phyloP scores from a whole-genome alignment of 2,113 vertebrate genomes.

The Gallinago jamesoni region DNA sequence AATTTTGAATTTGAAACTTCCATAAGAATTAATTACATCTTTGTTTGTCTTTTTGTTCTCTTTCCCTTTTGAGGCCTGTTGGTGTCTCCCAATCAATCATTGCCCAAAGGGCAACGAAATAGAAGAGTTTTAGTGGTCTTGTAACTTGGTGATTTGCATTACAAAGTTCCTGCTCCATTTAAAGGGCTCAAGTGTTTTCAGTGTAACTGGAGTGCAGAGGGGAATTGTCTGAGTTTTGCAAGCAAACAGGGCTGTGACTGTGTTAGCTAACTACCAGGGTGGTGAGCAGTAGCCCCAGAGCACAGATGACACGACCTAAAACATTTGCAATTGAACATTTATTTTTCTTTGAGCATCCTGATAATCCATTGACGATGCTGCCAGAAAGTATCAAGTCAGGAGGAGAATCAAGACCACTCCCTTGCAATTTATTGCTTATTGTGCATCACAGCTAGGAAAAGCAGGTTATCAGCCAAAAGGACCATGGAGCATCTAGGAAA shows the following conservation, averaged over 20 bases:
- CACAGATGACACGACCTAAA: background rate
- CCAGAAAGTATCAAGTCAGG: background rate
- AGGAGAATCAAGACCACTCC: background rate
- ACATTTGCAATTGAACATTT: background rate
- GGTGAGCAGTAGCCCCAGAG: background rate
- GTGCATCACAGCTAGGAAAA: background rate
- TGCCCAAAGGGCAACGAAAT: background rate
- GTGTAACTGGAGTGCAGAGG: background rate
- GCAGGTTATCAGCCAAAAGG: background rate
- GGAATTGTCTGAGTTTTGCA: background rate
- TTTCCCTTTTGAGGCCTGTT: background rate
- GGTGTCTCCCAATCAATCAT: background rate
- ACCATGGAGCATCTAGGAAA: background rate
- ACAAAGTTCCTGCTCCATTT: background rate
- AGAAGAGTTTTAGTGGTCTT: background rate
- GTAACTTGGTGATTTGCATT: background rate
- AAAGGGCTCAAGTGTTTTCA: background rate
- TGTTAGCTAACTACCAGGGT: background rate
- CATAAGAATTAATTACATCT: background rate
- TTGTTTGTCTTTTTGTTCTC: background rate
- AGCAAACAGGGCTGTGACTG: background rate
- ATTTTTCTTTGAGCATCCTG: background rate
- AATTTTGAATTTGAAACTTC: background rate
- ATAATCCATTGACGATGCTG: background rate
- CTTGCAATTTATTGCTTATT: background rate